Percentiles rank a stretch among this genome's conserved stretches.
These are phyloP conservation scores for Pelosia muscerda DNA, from an alignment of 2,888 invertebrate genomes.

Conservation along the genomic window DNA sequence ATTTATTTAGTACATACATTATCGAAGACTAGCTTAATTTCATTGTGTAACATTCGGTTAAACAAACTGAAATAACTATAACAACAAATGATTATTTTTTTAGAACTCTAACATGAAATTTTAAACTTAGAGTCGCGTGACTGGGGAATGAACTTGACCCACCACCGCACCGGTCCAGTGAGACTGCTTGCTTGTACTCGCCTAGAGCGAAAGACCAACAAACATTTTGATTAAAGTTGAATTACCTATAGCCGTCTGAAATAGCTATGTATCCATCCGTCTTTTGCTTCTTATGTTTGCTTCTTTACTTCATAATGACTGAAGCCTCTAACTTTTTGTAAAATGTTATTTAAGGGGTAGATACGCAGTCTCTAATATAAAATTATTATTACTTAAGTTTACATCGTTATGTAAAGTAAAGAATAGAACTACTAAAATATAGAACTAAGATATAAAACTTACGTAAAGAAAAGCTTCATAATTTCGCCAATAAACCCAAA, in stretches of 20 bases:
- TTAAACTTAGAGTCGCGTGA: neutral
- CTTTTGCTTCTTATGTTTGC: neutral
- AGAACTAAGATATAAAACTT: constrained; percentile 64
- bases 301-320: neutral
- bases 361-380: neutral
- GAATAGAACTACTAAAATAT: neutral
- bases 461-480: constrained; percentile 94
- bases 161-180: neutral
- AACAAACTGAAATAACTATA: no score
- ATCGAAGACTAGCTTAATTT: no score
- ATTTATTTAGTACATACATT: no score
- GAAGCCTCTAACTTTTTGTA: neutral
- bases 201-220: neutral
- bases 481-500: constrained; percentile 94
- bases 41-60: no score
- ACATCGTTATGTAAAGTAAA: neutral
- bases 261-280: no score
- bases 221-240: neutral
- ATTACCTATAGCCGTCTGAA: neutral
- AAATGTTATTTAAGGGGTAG: neutral
- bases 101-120: neutral
- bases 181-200: neutral
- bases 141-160: neutral
- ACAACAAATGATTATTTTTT: no score
- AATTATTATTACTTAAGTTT: neutral